These are phyloP conservation scores for Seriola rivoliana DNA, from an alignment of 2,113 vertebrate genomes.

Conservation along the genomic window DNA sequence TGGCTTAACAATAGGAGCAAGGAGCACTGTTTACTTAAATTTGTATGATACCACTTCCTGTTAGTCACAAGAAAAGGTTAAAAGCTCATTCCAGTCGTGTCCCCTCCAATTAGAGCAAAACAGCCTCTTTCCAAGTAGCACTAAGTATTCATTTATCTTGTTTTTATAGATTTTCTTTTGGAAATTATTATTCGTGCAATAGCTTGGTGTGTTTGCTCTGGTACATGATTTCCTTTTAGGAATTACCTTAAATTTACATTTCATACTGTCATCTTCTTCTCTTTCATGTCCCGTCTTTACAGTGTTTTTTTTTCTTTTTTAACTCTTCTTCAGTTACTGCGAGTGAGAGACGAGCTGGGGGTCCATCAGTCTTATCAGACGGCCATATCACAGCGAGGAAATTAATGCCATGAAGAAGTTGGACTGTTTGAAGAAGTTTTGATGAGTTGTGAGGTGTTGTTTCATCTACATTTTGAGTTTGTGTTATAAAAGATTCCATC, in stretches of 20 bases:
- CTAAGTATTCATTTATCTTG: not conserved
- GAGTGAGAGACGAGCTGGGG: not conserved
- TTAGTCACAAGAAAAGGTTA: not conserved
- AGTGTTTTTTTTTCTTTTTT: not conserved
- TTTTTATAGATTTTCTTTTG: slow-evolving; percentile 11
- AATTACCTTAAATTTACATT: not conserved
- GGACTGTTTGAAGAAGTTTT: not conserved
- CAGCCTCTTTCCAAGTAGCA: not conserved
- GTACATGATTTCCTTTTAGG: not conserved
- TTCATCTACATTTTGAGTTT: not conserved
- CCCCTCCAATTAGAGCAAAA: slow-evolving; percentile 12
- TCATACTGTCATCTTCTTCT: not conserved
- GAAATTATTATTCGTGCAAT: not conserved
- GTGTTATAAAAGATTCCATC: not conserved
- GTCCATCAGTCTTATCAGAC: not conserved
- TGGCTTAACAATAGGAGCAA: not conserved
- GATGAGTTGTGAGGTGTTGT: not conserved
- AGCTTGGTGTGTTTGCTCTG: not conserved
- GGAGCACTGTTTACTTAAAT: not conserved
- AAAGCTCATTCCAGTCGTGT: slow-evolving; percentile 13
- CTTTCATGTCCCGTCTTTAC: not conserved
- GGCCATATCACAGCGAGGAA: not conserved
- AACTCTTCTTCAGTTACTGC: not conserved
- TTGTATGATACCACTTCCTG: not conserved
- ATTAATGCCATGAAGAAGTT: not conserved